These are phyloP conservation scores for Heliconius cydno DNA, from an alignment of 2,888 invertebrate genomes.

Conservation along the genomic window DNA sequence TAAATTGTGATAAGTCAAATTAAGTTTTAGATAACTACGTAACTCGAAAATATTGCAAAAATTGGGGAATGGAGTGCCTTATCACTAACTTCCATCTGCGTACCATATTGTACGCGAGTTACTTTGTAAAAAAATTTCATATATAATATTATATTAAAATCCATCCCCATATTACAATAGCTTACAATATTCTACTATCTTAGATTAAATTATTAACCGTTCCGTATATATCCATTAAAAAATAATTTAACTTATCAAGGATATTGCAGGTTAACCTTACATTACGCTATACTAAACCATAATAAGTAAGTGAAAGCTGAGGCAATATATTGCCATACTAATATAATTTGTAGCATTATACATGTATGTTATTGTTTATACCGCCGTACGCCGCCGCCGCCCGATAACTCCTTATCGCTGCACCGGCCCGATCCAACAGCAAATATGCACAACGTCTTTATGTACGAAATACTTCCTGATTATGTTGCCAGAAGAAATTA, in stretches of 20 bases:
- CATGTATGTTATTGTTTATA: conserved; percentile 27
- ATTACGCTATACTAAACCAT: background rate
- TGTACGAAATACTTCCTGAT: conserved; percentile 36
- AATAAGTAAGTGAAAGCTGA: conserved; percentile 5
- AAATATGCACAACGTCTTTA: conserved; percentile 43
- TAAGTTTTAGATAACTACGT: too few species aligned
- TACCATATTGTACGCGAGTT: too few species aligned
- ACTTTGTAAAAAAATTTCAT: too few species aligned
- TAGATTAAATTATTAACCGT: background rate
- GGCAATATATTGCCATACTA: background rate
- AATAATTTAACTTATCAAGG: background rate
- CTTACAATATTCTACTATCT: background rate
- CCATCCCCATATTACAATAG: background rate
- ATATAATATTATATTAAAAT: background rate
- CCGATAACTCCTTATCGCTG: conserved; percentile 67
- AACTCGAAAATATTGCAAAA: too few species aligned
- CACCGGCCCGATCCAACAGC: conserved; percentile 40
- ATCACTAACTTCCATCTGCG: too few species aligned
- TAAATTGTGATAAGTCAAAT: too few species aligned
- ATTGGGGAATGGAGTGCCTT: too few species aligned
- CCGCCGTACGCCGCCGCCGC: conserved; percentile 38
- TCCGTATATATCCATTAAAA: background rate
- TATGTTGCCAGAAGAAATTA: conserved; percentile 12
- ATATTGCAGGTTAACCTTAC: background rate
- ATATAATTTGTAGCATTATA: conserved; percentile 19